These are phyloP conservation scores for Corydoras maculifer DNA, from an alignment of 2,113 vertebrate genomes.

Conservation along the genomic window DNA sequence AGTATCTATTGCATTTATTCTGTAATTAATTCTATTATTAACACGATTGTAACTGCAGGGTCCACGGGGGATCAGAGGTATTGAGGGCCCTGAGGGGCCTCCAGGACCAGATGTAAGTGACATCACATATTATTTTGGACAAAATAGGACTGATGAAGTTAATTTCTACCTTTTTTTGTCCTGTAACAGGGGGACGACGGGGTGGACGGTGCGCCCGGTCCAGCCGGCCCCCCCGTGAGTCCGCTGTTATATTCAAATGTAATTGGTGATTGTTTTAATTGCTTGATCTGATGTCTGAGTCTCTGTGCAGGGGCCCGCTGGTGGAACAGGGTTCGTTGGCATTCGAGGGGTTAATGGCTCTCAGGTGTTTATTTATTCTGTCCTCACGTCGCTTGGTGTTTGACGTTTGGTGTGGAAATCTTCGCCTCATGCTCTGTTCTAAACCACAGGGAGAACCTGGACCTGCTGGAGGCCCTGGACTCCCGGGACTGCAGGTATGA, in stretches of 20 bases:
- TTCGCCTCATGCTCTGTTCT: neutral
- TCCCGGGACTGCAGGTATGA: conserved; percentile 69
- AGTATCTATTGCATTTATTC: too few relatives aligned
- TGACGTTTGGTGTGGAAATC: too few relatives aligned
- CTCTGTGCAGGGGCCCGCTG: conserved; percentile 65
- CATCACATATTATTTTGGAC: neutral
- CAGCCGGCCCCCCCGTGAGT: conserved; percentile 68
- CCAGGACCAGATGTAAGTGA: conserved; percentile 70
- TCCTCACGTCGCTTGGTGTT: neutral
- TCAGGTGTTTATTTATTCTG: conserved; percentile 58
- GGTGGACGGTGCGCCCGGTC: conserved; percentile 62
- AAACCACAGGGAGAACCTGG: conserved; percentile 73
- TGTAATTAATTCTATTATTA: neutral
- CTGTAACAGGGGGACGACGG: conserved; percentile 72
- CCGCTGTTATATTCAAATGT: neutral
- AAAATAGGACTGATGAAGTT: neutral
- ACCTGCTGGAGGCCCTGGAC: conserved; percentile 63
- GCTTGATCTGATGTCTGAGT: neutral
- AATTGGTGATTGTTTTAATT: neutral
- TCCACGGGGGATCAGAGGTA: conserved; percentile 64
- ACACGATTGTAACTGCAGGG: conserved; percentile 59
- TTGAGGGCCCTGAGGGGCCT: conserved; percentile 63
- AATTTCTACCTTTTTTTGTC: neutral
- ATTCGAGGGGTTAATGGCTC: conserved; percentile 72
- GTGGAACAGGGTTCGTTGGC: conserved; percentile 64